Evolutionary conservation across 2,113 vertebrate genomes (phyloP).

Genomic region (Falco punctatus): DNA sequence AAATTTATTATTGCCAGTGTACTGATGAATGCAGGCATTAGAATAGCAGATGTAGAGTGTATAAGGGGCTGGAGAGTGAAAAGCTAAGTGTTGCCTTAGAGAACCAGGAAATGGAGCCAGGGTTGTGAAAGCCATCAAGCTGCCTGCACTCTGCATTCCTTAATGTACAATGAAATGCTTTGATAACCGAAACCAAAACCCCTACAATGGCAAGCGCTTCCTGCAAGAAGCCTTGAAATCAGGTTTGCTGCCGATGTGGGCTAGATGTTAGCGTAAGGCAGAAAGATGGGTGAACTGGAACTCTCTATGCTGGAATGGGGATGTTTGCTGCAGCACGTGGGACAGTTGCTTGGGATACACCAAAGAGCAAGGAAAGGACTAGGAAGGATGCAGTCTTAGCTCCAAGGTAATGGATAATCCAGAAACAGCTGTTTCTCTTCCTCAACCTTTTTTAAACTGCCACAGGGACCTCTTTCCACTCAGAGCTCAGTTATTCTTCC

Average conservation of each 20-base stretch:
- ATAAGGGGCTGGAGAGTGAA: conserved; percentile 59
- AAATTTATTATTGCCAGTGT: conserved; percentile 72
- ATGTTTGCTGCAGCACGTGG: background rate
- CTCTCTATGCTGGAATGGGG: background rate
- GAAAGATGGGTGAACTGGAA: background rate
- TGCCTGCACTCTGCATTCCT: conserved; percentile 59
- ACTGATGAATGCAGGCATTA: conserved; percentile 77
- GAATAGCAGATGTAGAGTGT: conserved; percentile 76
- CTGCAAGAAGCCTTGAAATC: conserved; percentile 37
- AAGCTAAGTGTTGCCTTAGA: conserved; percentile 73
- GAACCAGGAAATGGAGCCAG: conserved; percentile 73
- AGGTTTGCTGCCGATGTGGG: background rate
- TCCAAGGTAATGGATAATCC: conserved; percentile 60
- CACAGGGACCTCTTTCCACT: conserved; percentile 53
- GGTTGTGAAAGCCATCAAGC: conserved; percentile 74
- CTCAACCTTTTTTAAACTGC: conserved; percentile 40
- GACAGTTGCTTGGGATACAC: background rate
- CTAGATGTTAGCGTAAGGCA: background rate
- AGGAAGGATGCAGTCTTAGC: conserved; percentile 24
- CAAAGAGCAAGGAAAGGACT: background rate
- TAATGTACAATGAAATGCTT: conserved; percentile 68
- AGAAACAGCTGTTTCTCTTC: conserved; percentile 62
- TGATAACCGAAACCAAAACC: conserved; percentile 51
- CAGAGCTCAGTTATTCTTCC: conserved; percentile 51
- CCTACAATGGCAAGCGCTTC: conserved; percentile 38